Evolutionary conservation across 2,113 vertebrate genomes (phyloP).

Genomic region (Oriolus oriolus): DNA sequence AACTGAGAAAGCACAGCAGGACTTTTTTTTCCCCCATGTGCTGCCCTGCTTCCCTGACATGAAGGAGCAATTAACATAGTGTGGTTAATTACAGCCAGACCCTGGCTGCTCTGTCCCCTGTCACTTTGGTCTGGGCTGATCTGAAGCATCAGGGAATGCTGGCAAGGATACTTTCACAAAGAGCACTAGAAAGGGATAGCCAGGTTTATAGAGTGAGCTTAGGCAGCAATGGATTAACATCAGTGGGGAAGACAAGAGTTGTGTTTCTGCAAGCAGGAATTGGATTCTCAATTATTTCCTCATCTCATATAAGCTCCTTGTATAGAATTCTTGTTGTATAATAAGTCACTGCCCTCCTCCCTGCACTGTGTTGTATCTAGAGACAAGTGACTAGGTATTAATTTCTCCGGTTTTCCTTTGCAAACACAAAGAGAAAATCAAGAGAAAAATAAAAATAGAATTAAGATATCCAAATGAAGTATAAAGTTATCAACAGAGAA

Average conservation of each 20-base stretch:
- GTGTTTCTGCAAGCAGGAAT: neutral
- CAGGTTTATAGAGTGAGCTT: neutral
- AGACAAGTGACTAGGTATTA: neutral
- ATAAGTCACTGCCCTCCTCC: neutral
- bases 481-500: neutral
- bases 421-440: neutral
- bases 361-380: neutral
- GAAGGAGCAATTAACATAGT: neutral
- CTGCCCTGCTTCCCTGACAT: neutral
- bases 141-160: neutral
- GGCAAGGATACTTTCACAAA: neutral
- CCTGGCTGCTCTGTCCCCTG: neutral
- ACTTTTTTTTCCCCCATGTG: neutral
- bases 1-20: neutral
- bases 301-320: neutral
- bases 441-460: neutral
- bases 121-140: neutral
- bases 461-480: neutral
- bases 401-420: neutral
- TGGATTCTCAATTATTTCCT: neutral
- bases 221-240: neutral
- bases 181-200: neutral
- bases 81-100: slow-evolving; percentile 4
- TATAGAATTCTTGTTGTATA: neutral
- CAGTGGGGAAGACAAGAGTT: neutral